These are phyloP conservation scores for Pachyramphus minor DNA, from an alignment of 2,113 vertebrate genomes.

Conservation along the genomic window DNA sequence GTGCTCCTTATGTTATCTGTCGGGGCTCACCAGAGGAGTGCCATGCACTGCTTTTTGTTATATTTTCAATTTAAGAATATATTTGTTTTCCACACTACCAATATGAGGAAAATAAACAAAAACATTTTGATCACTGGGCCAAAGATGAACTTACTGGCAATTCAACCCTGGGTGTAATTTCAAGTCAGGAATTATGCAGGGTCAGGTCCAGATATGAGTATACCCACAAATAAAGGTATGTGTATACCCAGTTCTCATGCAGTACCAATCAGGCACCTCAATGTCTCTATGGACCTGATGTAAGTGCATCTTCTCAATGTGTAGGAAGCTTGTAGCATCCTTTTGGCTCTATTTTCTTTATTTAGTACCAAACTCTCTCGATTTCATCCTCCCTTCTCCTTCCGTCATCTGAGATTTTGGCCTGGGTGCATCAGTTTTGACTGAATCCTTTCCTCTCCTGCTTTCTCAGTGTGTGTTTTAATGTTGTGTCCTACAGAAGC, in stretches of 20 bases:
- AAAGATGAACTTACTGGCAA: not conserved
- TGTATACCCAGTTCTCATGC: not conserved
- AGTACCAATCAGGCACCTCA: not conserved
- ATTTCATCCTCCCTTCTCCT: not conserved
- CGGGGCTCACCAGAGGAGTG: not conserved
- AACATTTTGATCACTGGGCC: not conserved
- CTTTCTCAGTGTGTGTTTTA: not conserved
- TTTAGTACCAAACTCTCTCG: not conserved
- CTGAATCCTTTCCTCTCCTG: not conserved
- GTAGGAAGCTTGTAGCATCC: not conserved
- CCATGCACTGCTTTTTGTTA: not conserved
- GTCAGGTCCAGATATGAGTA: not conserved
- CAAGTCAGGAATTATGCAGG: not conserved
- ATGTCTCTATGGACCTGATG: not conserved
- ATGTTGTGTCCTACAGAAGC: constrained; percentile 54
- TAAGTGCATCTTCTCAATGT: not conserved
- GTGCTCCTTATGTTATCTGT: not conserved
- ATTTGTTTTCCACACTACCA: not conserved
- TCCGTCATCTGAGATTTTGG: not conserved
- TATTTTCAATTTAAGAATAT: not conserved
- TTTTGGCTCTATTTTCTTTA: not conserved
- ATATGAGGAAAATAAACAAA: not conserved
- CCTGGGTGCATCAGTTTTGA: not conserved
- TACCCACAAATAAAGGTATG: not conserved
- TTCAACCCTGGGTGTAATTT: not conserved